A percentile compares a stretch with the other conserved stretches of the same genome.
Evolutionary conservation across 2,113 vertebrate species (phyloP).

Genomic region (Clarias macrocephalus): DNA sequence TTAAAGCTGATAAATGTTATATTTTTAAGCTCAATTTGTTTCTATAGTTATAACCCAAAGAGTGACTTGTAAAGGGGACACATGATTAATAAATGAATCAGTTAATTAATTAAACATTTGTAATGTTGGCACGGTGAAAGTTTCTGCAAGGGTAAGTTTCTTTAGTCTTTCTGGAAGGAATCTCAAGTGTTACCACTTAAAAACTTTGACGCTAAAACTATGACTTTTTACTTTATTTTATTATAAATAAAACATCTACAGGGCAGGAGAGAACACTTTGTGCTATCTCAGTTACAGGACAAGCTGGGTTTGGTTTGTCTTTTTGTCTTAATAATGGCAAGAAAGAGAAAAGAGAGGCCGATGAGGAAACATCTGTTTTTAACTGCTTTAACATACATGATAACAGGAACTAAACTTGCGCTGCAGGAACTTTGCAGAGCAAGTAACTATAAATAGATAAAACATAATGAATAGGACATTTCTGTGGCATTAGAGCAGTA

Average conservation of each 20-base stretch:
- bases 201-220: neutral
- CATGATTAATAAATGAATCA: too few relatives aligned
- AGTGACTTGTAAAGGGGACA: too few relatives aligned
- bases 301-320: neutral
- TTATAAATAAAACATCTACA: neutral
- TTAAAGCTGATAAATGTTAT: neutral
- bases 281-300: neutral
- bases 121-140: neutral
- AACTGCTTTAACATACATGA: too few relatives aligned
- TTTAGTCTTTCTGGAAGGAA: neutral
- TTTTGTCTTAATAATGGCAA: too few relatives aligned
- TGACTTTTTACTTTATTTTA: neutral
- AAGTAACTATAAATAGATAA: neutral
- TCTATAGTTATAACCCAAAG: too few relatives aligned
- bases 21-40: too few relatives aligned
- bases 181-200: neutral
- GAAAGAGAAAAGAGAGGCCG: neutral
- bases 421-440: neutral
- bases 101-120: too few relatives aligned
- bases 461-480: neutral
- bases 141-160: neutral
- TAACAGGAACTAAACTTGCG: neutral
- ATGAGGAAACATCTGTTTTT: neutral
- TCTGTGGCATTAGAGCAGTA: neutral
- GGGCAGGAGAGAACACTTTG: neutral